Evolutionary conservation across 1,140 invertebrate genomes (phyloP).

Genomic region (Globodera rostochiensis): DNA sequence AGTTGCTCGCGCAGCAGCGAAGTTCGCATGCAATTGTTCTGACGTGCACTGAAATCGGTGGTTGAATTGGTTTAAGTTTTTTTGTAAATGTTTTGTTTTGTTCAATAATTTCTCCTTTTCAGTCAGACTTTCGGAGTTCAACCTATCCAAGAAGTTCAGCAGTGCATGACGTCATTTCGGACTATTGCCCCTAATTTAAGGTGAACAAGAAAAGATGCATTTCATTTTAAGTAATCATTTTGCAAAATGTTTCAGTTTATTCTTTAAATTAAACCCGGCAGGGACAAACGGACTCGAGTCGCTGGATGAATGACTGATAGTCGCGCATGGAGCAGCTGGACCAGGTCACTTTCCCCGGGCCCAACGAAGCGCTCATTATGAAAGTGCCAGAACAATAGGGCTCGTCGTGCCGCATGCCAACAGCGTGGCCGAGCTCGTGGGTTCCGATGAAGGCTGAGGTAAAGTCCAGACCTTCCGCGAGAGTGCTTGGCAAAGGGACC

Average conservation of each 20-base stretch:
- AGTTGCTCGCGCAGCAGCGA: constrained; percentile 58
- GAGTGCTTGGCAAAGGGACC: constrained; percentile 35
- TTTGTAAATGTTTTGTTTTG: too few species aligned
- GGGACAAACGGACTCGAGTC: constrained; percentile 57
- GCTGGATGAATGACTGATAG: constrained; percentile 62
- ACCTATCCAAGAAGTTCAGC: too few species aligned
- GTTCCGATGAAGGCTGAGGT: constrained; percentile 65
- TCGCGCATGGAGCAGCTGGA: constrained; percentile 66
- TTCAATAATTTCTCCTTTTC: too few species aligned
- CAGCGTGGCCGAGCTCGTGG: constrained; percentile 63
- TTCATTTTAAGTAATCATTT: too few species aligned
- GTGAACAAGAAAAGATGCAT: too few species aligned
- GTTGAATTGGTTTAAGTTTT: too few species aligned
- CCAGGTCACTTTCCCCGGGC: constrained; percentile 68
- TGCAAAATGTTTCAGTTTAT: too few species aligned
- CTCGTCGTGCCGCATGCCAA: constrained; percentile 66
- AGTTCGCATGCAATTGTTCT: constrained; percentile 61
- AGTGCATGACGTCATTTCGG: too few species aligned
- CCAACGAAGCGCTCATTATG: constrained; percentile 67
- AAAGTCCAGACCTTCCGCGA: constrained; percentile 64
- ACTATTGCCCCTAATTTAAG: too few species aligned
- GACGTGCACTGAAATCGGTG: constrained; percentile 46
- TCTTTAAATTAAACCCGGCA: neutral
- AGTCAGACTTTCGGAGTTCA: too few species aligned
- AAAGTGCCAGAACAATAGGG: constrained; percentile 59